Evolutionary conservation across 2,888 invertebrate species (phyloP), one percentile per base, ranked within the genome.

Genomic region (Heliconius sara): DNA sequence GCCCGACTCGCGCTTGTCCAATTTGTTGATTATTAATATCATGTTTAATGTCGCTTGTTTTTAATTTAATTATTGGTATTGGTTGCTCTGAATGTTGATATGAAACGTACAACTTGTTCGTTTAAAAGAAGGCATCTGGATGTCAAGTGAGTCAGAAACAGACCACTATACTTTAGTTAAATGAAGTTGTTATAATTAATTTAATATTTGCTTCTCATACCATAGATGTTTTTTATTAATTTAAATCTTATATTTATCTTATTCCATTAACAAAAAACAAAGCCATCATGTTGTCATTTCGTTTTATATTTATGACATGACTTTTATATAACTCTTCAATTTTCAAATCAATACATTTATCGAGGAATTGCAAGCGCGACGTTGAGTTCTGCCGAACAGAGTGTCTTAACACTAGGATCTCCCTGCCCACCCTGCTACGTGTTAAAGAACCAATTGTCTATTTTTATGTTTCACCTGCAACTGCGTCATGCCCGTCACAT

Each of bases 401-500:
- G 6, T 47, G 47, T 47, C 47, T 47, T 16, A 47, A 47, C 47
- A 19, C 47, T 19, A 19, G 2, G 47, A 16, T 47, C 16, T 1
- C 9, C 9, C 39, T 39, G 39, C 39, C 39, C 9, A 39, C 39
- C 5, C 47, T 6, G 6, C 16, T 47, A 19, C 22, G 7, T 22
- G 30, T n/a, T 22, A 22, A 60, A 22, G n/a, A n/a, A 60, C 10
- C 60, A n/a, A n/a, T n/a, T 60, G 4, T 80, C 65, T 71, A 47
- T 80, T 82, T 65, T 22, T 75, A 75, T 75, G 22, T 75, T 70
- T 79, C 74, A 84, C 84, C 80, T 83, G 84, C 79, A 84, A 76
- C 80, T 84, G 83, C 84, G 85, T 84, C 83, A 81, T 80, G 60
- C 73, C 57, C 80, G 80, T 80, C 84, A 84, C 84, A 84, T 85